Conservation (phyloP, 2,113 vertebrate species). For the Bubo scandiacus region DNA sequence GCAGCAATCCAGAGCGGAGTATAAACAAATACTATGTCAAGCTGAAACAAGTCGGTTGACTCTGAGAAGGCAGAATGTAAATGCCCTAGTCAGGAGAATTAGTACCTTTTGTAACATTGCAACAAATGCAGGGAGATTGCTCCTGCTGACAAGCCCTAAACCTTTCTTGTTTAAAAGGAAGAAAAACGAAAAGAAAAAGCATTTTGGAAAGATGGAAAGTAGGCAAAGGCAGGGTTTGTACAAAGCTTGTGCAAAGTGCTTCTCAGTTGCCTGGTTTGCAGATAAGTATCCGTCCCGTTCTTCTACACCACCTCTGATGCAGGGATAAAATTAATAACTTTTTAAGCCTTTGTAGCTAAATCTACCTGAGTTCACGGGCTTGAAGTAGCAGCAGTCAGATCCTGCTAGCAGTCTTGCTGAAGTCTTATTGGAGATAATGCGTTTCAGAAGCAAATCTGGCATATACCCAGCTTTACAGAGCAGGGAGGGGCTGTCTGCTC, state of each 20-base stretch:
- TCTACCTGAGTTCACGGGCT: background rate
- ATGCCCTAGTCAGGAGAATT: conserved; percentile 34
- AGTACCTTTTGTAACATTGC: background rate
- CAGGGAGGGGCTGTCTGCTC: conserved; percentile 1
- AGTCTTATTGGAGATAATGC: background rate
- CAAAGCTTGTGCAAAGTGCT: background rate
- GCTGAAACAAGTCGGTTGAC: conserved; percentile 51
- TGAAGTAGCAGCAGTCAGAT: background rate
- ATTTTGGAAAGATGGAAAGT: background rate
- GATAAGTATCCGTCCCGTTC: background rate
- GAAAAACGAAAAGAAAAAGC: background rate
- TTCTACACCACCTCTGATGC: background rate
- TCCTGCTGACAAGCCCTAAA: background rate
- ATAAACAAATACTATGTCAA: conserved; percentile 54
- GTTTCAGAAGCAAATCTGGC: background rate
- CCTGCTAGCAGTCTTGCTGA: background rate
- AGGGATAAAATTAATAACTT: background rate
- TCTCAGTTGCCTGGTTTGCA: background rate
- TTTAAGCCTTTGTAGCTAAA: background rate
- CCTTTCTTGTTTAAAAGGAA: background rate
- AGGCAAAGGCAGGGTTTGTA: background rate
- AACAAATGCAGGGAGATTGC: background rate
- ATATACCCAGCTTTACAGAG: background rate
- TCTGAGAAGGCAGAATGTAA: conserved; percentile 40
- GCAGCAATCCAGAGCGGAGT: background rate